Conservation (phyloP, 2,888 invertebrate species). For the Lysandra bellargus region DNA sequence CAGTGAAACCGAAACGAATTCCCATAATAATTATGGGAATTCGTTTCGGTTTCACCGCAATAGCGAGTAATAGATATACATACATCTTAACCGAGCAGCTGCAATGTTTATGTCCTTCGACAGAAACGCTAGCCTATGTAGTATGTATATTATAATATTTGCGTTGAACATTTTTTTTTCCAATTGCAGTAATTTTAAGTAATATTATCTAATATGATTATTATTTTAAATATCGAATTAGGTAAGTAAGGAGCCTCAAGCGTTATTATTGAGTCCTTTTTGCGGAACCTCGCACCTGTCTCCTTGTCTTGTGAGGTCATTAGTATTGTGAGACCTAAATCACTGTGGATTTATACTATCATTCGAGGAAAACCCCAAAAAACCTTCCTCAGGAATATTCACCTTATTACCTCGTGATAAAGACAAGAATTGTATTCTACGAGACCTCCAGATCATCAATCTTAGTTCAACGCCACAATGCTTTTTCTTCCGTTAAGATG, state of each 20-base stretch:
- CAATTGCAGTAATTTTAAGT: no score
- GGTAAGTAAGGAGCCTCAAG: background rate
- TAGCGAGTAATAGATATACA: no score
- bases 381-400: background rate
- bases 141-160: no score
- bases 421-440: background rate
- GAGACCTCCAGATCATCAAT: background rate
- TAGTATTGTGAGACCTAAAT: slow-evolving; percentile 20
- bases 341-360: slow-evolving; percentile 5
- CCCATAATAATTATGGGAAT: no score
- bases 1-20: no score
- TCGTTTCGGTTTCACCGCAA: no score
- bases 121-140: no score
- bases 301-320: slow-evolving; percentile 15
- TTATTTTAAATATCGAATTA: no score
- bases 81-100: no score
- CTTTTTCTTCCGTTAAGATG: slow-evolving; percentile 24
- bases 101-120: no score
- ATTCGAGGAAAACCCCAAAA: slow-evolving; percentile 10
- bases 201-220: no score
- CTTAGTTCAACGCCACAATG: background rate
- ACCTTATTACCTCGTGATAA: background rate
- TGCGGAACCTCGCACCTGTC: background rate
- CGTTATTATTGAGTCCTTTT: background rate
- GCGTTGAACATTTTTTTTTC: no score